Percentiles rank a stretch among this genome's conserved stretches.
phyloP scores from a whole-genome alignment of 2,888 invertebrate genomes.

The Piscicola geometra region DNA sequence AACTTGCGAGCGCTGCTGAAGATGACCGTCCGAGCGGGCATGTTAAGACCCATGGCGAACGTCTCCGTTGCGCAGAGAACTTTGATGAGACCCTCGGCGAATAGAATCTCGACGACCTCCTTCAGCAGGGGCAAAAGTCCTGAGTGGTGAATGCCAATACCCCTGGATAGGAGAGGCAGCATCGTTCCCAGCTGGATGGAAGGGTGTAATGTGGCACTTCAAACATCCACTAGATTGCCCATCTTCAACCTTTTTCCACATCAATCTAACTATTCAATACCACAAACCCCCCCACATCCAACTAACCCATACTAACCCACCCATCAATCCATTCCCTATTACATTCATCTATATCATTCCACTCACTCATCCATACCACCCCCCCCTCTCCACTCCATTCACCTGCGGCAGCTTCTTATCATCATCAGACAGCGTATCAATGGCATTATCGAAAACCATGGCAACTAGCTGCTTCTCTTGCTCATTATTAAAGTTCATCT shows the following conservation, averaged over 20 bases:
- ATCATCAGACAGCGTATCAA: constrained; percentile 87
- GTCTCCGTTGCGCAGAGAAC: constrained; percentile 97
- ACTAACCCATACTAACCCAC: too few relatives aligned
- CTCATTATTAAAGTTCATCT: constrained; percentile 87
- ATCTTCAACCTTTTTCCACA: too few relatives aligned
- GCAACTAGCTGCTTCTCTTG: constrained; percentile 90
- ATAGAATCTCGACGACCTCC: constrained; percentile 96
- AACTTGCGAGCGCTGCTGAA: constrained; percentile 93
- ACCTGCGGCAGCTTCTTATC: constrained; percentile 87
- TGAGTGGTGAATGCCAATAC: constrained; percentile 94
- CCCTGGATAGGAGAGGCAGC: constrained; percentile 81
- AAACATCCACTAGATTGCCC: too few relatives aligned
- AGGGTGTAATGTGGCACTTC: constrained; percentile 63
- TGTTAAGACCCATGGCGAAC: constrained; percentile 99
- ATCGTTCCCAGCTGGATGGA: constrained; percentile 87
- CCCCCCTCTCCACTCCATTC: not conserved
- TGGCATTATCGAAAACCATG: constrained; percentile 94
- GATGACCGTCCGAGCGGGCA: constrained; percentile 97
- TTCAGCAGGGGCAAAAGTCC: constrained; percentile 88
- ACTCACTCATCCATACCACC: not conserved
- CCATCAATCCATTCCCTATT: too few relatives aligned
- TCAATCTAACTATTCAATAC: too few relatives aligned
- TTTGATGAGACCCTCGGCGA: constrained; percentile 94
- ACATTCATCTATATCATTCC: not conserved
- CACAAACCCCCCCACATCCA: too few relatives aligned